These are phyloP conservation scores for Morus bassanus DNA, from an alignment of 2,797 vertebrate genomes.

Conservation along the genomic window DNA sequence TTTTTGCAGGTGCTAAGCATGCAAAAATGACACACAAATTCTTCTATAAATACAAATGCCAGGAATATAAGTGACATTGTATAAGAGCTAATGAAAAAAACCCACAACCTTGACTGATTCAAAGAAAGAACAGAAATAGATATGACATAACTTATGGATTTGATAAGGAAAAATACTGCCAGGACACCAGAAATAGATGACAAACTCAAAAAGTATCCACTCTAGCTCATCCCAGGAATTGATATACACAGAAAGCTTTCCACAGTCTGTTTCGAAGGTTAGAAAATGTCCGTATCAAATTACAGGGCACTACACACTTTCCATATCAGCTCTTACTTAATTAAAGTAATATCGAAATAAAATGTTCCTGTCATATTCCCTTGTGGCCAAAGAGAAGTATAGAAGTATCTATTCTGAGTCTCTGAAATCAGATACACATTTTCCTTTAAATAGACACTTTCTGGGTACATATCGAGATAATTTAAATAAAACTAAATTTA, in stretches of 20 bases:
- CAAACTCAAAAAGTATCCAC: conserved; percentile 19
- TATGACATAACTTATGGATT: conserved; percentile 11
- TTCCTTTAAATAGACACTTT: conserved; percentile 15
- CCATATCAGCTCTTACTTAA: conserved; percentile 28
- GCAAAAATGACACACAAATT: background rate
- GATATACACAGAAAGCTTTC: background rate
- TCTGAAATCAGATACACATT: conserved; percentile 40
- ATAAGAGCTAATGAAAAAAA: conserved; percentile 13
- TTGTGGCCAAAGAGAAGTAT: background rate
- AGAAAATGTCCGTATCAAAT: conserved; percentile 20
- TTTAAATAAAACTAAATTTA: conserved; percentile 42
- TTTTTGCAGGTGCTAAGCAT: background rate
- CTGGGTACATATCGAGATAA: conserved; percentile 3
- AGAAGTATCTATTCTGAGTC: background rate
- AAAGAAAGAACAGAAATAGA: conserved; percentile 53
- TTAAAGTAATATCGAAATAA: conserved; percentile 44
- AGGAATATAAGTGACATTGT: background rate
- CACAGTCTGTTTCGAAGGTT: background rate
- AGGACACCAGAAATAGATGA: conserved; percentile 11
- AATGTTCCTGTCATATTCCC: background rate
- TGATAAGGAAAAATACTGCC: conserved; percentile 29
- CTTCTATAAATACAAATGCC: conserved; percentile 12
- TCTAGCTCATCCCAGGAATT: background rate
- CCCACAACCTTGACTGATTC: background rate
- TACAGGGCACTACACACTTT: conserved; percentile 22